Percentiles rank a stretch among this genome's conserved stretches.
Evolutionary conservation across 1,140 invertebrate species (phyloP).

Genomic region (Heliconius hermathena): DNA sequence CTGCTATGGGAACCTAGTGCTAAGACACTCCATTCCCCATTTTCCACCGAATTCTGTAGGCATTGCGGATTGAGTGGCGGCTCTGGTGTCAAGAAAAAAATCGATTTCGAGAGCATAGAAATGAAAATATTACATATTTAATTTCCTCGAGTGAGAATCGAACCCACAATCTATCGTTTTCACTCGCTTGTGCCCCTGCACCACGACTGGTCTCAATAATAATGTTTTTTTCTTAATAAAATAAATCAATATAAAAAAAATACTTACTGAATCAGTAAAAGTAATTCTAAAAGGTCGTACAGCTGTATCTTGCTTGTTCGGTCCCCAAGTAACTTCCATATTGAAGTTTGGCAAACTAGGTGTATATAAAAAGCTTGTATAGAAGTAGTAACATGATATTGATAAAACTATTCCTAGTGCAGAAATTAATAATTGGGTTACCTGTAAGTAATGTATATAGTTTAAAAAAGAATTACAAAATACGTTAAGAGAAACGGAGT

Average conservation of each 20-base stretch:
- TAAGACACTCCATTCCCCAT: not conserved
- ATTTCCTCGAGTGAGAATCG: too few species aligned
- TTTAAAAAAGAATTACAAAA: not conserved
- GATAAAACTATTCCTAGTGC: conserved; percentile 37
- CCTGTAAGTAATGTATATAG: not conserved
- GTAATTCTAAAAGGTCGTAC: conserved; percentile 60
- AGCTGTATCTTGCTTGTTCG: conserved; percentile 47
- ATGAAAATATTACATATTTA: too few species aligned
- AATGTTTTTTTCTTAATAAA: too few species aligned
- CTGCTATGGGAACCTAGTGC: not conserved
- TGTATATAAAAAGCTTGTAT: conserved; percentile 39
- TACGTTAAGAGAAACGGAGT: not conserved
- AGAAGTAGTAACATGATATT: conserved; percentile 44
- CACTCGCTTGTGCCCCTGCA: too few species aligned
- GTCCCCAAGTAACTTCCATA: conserved; percentile 59
- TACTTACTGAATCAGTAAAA: conserved; percentile 56
- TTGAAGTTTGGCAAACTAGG: conserved; percentile 60
- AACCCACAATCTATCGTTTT: too few species aligned
- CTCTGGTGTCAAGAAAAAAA: too few species aligned
- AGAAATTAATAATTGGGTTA: not conserved
- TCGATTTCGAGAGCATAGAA: too few species aligned
- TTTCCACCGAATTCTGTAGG: too few species aligned
- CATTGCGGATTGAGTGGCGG: too few species aligned
- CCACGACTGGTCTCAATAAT: too few species aligned
- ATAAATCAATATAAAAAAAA: not conserved